phyloP scores from a whole-genome alignment of 1,140 invertebrate species.

The Platyscapa corneri region DNA sequence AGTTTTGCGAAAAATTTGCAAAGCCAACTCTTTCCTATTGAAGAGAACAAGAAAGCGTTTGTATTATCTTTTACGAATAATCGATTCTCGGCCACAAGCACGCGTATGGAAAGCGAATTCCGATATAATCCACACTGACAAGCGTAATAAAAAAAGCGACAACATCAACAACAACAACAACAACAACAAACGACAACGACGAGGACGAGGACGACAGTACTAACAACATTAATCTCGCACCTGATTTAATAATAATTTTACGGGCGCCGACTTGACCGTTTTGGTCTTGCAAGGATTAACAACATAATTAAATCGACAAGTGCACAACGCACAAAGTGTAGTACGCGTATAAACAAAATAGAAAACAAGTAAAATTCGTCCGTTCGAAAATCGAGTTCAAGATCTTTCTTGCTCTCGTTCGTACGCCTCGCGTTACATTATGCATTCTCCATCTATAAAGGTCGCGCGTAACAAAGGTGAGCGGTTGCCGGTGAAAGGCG shows the following conservation, averaged over 20 bases:
- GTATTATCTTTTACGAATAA: not conserved
- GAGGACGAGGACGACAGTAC: no score
- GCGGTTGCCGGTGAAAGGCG: slow-evolving; percentile 7
- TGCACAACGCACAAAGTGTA: no score
- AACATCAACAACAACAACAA: not conserved
- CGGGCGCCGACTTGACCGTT: not conserved
- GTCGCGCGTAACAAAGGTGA: slow-evolving; percentile 19
- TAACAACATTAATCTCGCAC: not conserved
- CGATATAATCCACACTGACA: no score
- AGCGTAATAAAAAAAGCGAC: no score
- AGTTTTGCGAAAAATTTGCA: not conserved
- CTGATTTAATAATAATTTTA: not conserved
- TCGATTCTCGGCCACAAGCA: not conserved
- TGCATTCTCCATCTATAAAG: slow-evolving; percentile 4
- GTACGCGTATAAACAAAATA: not conserved
- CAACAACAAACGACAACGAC: no score
- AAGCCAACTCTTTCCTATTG: no score
- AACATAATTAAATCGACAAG: not conserved
- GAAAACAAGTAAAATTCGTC: not conserved
- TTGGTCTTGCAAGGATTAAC: not conserved
- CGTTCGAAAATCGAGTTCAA: slow-evolving; percentile 23
- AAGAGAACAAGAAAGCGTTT: not conserved
- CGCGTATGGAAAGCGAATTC: no score
- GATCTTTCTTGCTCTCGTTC: not conserved
- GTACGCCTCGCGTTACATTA: not conserved